Conservation (phyloP, 2,797 vertebrate genomes). For the Pelobates cultripes region DNA sequence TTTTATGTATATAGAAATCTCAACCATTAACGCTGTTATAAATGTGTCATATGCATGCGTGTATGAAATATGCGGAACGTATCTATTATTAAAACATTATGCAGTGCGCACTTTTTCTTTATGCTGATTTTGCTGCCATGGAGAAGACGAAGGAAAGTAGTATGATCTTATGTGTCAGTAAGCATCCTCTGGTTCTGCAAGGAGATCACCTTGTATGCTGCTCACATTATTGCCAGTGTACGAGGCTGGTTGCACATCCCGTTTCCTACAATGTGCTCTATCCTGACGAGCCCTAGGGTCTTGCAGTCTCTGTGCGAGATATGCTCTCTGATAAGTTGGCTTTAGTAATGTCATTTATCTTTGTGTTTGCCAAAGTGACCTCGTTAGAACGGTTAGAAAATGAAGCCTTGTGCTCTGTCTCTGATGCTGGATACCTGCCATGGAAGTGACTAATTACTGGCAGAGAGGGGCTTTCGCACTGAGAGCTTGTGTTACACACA, state of each 20-base stretch:
- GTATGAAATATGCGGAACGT: neutral
- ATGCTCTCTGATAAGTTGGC: conserved; percentile 34
- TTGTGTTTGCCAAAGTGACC: conserved; percentile 52
- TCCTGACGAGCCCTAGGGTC: conserved; percentile 17
- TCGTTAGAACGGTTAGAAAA: conserved; percentile 35
- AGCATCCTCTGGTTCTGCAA: neutral
- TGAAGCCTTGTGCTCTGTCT: conserved; percentile 19
- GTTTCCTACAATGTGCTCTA: neutral
- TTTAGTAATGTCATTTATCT: conserved; percentile 47
- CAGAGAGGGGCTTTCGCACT: conserved; percentile 33
- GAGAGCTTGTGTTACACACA: conserved; percentile 35
- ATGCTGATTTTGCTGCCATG: neutral
- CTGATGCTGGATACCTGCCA: conserved; percentile 45
- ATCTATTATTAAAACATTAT: neutral
- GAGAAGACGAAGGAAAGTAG: neutral
- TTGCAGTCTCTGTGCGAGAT: conserved; percentile 18
- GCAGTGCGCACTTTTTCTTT: neutral
- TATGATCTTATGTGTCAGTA: neutral
- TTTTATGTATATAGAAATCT: neutral
- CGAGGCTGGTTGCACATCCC: neutral
- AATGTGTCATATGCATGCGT: neutral
- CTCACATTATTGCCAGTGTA: neutral
- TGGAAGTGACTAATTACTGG: conserved; percentile 49
- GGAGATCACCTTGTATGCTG: neutral
- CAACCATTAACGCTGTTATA: neutral